Evolutionary conservation across 2,113 vertebrate species (phyloP), one percentile per base, ranked within the genome.

Genomic region (Poeciliopsis occidentalis): DNA sequence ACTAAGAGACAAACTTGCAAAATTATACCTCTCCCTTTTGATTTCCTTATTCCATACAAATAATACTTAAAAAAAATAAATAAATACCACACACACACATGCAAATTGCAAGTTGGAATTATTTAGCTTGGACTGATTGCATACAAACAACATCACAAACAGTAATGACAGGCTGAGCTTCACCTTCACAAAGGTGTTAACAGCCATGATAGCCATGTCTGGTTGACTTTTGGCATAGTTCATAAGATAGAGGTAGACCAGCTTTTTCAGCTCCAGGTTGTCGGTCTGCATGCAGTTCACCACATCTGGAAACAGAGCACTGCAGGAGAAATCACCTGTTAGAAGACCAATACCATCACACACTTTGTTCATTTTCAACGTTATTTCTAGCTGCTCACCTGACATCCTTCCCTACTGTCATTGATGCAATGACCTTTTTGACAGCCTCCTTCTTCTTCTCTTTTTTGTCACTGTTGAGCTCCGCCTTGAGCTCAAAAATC

Each of bases 211-310:
- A 79, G 98, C 98, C 98, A 99, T 99, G 92, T 99, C 98, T 0
- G 98, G 98, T 90, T 99, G 98, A 88, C 97, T 99, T 92, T 99
- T 99, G 89, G 98, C 98, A 0, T 99, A 99, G 92, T 99, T 99
- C 98, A 99, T 99, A 90, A 99, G 91, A 89, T 99, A 99, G 30
- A 99, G 94, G 89, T 99, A 99, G 72, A 99, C 98, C 87, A 99
- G 92, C 90, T 99, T 99, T 93, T 99, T 99, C 89, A 99, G 95
- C 69, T 99, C 98, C 87, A 99, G 93, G 89, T 99, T 99, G 89
- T 99, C 98, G 0, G 98, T 99, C 92, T 99, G 98, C 98, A 99
- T 99, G 90, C 98, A 99, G 95, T 99, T 99, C 57, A 99, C 98
- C 83, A 99, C 98, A 1, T 99, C 98, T 0, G 98, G 98, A 82